Conservation (phyloP, 2,888 invertebrate species). For the Druceiella hillmani region DNA sequence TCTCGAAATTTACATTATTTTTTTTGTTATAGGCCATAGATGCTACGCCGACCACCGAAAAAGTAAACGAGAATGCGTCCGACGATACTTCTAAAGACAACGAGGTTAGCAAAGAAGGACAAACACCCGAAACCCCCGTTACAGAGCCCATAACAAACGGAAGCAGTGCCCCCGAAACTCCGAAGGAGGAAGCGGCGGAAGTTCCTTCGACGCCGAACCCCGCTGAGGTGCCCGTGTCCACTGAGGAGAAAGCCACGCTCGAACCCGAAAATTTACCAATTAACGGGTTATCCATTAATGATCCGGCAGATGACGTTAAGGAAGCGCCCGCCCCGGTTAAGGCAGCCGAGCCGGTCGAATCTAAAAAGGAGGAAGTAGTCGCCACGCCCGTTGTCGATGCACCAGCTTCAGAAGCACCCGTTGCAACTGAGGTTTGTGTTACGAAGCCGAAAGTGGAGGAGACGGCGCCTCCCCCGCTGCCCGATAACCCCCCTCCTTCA, state of each 20-base stretch:
- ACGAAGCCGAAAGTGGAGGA: slow-evolving; percentile 57
- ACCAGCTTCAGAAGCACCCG: slow-evolving; percentile 42
- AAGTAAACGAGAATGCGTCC: too few species aligned
- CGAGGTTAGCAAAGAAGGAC: slow-evolving; percentile 37
- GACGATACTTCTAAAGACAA: slow-evolving; percentile 31
- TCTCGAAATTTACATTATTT: too few species aligned
- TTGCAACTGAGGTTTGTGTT: slow-evolving; percentile 52
- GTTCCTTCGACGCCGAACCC: slow-evolving; percentile 26
- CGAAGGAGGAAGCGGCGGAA: slow-evolving; percentile 31
- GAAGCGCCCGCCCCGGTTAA: slow-evolving; percentile 19
- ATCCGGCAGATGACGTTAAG: slow-evolving; percentile 32
- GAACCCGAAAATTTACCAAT: slow-evolving; percentile 40
- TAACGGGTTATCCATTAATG: slow-evolving; percentile 41
- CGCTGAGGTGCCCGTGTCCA: slow-evolving; percentile 27
- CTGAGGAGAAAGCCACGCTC: slow-evolving; percentile 29
- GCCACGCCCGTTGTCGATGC: slow-evolving; percentile 30
- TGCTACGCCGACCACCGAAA: slow-evolving; percentile 25
- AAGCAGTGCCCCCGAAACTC: slow-evolving; percentile 41
- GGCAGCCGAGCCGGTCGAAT: slow-evolving; percentile 31
- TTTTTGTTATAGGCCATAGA: slow-evolving; percentile 39
- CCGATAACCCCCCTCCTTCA: slow-evolving; percentile 68
- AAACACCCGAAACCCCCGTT: slow-evolving; percentile 47
- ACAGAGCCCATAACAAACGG: slow-evolving; percentile 48
- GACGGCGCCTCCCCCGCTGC: slow-evolving; percentile 66
- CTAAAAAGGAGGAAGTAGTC: slow-evolving; percentile 34